Evolutionary conservation across 2,113 vertebrate genomes (phyloP).

Genomic region (Malaclemys terrapin): DNA sequence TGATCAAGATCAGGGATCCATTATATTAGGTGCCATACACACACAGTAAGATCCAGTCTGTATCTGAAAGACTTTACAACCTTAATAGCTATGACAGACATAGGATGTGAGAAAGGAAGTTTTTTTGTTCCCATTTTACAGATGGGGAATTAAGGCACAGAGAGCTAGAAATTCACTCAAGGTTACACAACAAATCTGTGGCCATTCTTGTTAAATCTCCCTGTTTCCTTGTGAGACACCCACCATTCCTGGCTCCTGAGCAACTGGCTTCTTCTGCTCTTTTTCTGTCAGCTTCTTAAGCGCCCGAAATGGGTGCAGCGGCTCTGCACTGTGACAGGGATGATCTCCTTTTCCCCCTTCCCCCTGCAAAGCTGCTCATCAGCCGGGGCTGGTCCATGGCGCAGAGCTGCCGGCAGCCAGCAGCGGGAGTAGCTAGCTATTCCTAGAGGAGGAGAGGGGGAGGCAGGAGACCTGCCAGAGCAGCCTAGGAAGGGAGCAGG

Average conservation of each 20-base stretch:
- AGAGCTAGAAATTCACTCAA: neutral
- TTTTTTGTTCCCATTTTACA: neutral
- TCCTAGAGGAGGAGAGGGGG: neutral
- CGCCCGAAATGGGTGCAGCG: neutral
- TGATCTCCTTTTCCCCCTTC: neutral
- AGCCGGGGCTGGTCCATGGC: neutral
- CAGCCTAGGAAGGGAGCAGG: neutral
- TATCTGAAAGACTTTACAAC: neutral
- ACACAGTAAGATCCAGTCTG: neutral
- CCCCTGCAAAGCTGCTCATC: neutral
- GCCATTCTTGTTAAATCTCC: neutral
- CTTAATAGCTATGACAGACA: neutral
- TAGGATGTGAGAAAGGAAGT: neutral
- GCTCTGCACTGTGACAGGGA: neutral
- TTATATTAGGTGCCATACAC: neutral
- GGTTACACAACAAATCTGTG: neutral
- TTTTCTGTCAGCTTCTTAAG: neutral
- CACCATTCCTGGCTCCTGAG: neutral
- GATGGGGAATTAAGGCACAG: neutral
- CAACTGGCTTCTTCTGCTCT: neutral
- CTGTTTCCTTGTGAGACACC: neutral
- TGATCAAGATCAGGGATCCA: neutral
- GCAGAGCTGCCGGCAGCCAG: neutral
- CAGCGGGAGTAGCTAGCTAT: neutral
- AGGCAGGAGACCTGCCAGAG: neutral